Base-by-base conservation (phyloP, 2,797 vertebrate genomes). In the Bufotes viridis region DNA sequence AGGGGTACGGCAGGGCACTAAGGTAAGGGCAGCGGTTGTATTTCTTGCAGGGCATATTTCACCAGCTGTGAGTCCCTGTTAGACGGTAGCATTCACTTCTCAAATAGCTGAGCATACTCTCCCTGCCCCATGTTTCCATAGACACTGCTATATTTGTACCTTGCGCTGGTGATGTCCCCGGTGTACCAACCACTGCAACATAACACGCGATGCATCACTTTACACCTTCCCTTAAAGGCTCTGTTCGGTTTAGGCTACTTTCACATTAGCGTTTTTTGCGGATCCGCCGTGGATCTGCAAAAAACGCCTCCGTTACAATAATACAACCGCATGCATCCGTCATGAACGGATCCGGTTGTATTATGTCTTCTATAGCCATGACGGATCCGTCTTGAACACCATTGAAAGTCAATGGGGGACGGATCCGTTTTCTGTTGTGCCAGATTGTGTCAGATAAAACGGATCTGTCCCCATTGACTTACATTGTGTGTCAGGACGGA, bases 111-210 rank as follows among this genome's bases (percentile, higher is more conserved):
- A 70, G 49, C 29, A 86, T 67, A 63, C 53, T 53, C 79, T 69
- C 53, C 18, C 81, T 14, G 49, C 51, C 60, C 69, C 65, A 78
- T 86, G 88, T 89, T 89, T 87, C 85, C 88, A 89, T 89, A 89
- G 88, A 70, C 84, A 82, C 53, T 67, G 78, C 88, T 87, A 89
- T 89, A 87, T 89, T 89, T 89, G 84, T 82, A 60, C 57, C 55
- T 81, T 1, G 7, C 55, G 78, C 79, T 70, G 51, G n/a, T 42
- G 17, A 24, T 63, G 72, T 89, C 88, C 81, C 88, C 20, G 60
- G 88, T 83, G 88, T 83, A 74, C 74, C 42, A n/a, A 82, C 17
- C 34, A 12, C 72, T 84, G 63, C 72, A 61, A 55, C 53, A 70
- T 61, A 82, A 83, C 88, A 87, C 80, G 61, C 88, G 72, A 67